These are phyloP conservation scores for Apostichopus leukothele DNA, from an alignment of 53 echinoderm and acorn worm species.

Conservation along the genomic window DNA sequence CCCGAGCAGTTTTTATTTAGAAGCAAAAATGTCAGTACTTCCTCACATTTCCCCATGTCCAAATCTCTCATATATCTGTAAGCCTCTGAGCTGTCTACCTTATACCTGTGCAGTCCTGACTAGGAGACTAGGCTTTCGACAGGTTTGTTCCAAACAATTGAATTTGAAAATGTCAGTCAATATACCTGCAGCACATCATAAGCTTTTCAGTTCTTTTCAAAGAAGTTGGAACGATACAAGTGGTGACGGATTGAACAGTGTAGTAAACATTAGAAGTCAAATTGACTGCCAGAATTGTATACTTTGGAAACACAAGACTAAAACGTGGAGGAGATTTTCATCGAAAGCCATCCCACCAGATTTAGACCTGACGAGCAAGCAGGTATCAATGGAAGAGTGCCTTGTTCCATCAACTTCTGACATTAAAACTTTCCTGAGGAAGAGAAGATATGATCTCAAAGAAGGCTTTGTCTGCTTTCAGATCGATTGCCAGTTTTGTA, in stretches of 20 bases:
- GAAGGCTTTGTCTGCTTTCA: conserved; percentile 31
- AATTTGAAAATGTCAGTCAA: not conserved
- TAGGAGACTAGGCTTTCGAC: not conserved
- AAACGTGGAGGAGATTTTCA: not conserved
- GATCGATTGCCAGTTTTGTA: conserved; percentile 15
- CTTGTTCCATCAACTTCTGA: not conserved
- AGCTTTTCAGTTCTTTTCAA: not conserved
- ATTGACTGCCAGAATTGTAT: not conserved
- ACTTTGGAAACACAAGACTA: not conserved
- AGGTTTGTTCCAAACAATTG: not conserved
- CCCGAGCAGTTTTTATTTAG: too few relatives aligned
- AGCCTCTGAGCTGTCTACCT: not conserved
- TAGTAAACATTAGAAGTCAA: not conserved
- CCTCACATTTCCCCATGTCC: not conserved
- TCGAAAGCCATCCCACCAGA: not conserved
- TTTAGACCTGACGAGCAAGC: not conserved
- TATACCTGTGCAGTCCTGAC: not conserved
- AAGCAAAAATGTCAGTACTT: not conserved
- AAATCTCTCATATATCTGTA: not conserved
- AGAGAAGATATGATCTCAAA: not conserved
- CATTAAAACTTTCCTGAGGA: not conserved
- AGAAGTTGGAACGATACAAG: not conserved
- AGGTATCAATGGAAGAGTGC: not conserved
- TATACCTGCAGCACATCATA: not conserved
- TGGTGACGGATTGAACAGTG: not conserved